Base-by-base conservation (phyloP, 1,140 invertebrate species). In the Drosophila bocki region DNA sequence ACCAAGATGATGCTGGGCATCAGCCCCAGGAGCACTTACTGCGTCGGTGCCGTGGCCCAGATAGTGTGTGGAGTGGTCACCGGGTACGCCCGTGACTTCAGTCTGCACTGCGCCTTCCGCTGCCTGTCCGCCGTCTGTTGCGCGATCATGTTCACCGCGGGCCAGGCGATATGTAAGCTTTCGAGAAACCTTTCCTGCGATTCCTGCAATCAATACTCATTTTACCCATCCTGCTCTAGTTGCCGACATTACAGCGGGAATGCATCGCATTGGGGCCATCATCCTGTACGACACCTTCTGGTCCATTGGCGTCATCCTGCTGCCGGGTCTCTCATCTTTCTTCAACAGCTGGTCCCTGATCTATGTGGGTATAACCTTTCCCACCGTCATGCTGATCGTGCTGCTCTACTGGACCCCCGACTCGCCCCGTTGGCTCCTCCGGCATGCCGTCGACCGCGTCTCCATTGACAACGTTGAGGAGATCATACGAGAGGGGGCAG, bases 231-330 rank as follows among this genome's bases (percentile, higher is more conserved):
- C 3, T 11, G 0, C 42, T 8, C 2, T 35, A 93, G 92, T 93
- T 78, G 58, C 82, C 9, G 93, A 93, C 35, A 93, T 93, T 2
- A 92, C 90, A 4, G 79, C 84, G 7, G 93, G 93, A 15, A 85
- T 81, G 47, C 86, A 93, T 61, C 93, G 93, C 57, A 82, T 91
- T 35, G 92, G 92, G 7, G 91, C 91, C 35, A 92, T 85, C n/a
- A 93, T 92, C 15, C 80, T 93, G 7, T 93, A 93, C 64, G 93
- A 93, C 59, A 92, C 93, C 2, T 93, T 93, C 60, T 93, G 93
- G 93, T 93, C 93, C 7, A 58, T 93, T 58, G 93, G 93, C 0
- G 92, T 93, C 7, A 93, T 93, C 22, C 63, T 93, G n/a, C 57
- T 93, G 54, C 92, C 93, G 13, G 85, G 82, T 1, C 78, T 93